phyloP scores from a whole-genome alignment of 2,888 invertebrate species.

The Drosophila pseudotalamancana region DNA sequence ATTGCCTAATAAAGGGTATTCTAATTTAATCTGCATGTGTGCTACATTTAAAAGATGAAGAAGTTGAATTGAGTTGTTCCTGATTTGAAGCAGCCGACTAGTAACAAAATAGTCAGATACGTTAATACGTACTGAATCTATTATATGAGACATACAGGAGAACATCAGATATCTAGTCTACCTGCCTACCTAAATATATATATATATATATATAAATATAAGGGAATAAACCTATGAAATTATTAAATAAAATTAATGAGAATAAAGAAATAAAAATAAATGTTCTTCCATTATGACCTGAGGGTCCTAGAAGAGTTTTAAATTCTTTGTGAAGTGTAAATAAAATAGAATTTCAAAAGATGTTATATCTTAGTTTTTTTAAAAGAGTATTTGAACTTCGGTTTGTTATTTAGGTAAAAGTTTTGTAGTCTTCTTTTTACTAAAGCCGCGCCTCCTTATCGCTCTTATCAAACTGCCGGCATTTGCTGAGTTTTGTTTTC shows the following conservation, averaged over 20 bases:
- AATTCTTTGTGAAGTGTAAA: constrained; percentile 57
- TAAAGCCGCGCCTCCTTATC: constrained; percentile 54
- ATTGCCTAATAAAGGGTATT: neutral
- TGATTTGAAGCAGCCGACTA: neutral
- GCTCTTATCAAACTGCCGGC: constrained; percentile 46
- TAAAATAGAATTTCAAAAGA: constrained; percentile 85
- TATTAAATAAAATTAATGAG: constrained; percentile 87
- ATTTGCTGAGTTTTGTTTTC: constrained; percentile 7
- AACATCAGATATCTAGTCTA: no score
- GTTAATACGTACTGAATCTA: no score
- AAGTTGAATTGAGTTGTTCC: no score
- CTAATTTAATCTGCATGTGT: neutral
- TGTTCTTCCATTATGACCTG: constrained; percentile 85
- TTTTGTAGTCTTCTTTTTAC: neutral
- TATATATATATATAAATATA: constrained; percentile 91
- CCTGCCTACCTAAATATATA: no score
- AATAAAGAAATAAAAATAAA: constrained; percentile 85
- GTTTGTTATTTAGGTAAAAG: neutral
- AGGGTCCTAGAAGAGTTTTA: constrained; percentile 84
- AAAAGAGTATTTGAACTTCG: neutral
- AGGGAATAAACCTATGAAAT: constrained; percentile 88
- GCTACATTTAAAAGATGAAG: neutral
- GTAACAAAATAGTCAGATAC: no score
- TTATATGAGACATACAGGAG: no score
- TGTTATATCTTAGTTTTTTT: constrained; percentile 72